phyloP scores from a whole-genome alignment of 2,113 vertebrate genomes.

The Herpetotheres cachinnans region DNA sequence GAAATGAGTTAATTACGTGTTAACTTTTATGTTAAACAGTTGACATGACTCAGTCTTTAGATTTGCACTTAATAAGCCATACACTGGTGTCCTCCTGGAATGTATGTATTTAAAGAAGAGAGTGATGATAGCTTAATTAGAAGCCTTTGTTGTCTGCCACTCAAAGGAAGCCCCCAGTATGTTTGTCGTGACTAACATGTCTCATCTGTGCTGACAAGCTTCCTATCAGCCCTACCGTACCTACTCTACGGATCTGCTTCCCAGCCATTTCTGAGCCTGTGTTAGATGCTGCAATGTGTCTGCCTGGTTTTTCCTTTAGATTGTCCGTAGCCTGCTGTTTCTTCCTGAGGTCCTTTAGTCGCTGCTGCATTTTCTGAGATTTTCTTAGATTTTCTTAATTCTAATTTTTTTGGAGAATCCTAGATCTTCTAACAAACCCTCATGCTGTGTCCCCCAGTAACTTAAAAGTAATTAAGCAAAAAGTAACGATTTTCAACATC shows the following conservation, averaged over 20 bases:
- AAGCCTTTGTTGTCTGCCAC: neutral
- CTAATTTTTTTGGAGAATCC: slow-evolving; percentile 28
- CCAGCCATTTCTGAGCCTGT: neutral
- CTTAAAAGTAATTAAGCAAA: slow-evolving; percentile 77
- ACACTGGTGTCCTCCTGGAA: neutral
- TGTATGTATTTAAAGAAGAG: neutral
- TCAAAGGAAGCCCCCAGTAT: neutral
- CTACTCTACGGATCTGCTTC: neutral
- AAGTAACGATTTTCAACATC: slow-evolving; percentile 69
- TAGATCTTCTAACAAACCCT: slow-evolving; percentile 71
- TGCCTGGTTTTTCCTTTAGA: slow-evolving; percentile 53
- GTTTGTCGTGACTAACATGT: neutral
- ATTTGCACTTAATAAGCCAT: neutral
- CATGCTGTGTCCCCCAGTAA: slow-evolving; percentile 68
- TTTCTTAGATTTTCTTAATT: slow-evolving; percentile 74
- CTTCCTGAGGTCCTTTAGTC: slow-evolving; percentile 46
- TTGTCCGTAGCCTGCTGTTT: slow-evolving; percentile 42
- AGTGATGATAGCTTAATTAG: neutral
- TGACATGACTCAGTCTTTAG: neutral
- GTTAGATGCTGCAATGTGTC: neutral
- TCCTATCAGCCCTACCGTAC: slow-evolving; percentile 2
- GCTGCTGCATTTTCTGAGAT: slow-evolving; percentile 53
- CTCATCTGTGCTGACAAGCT: slow-evolving; percentile 46
- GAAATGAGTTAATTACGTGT: fast-evolving
- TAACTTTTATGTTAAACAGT: neutral